Percentiles rank a stretch among this genome's conserved stretches.
These are phyloP conservation scores for Serranus cabrilla DNA, from an alignment of 2,797 vertebrate genomes.

Conservation along the genomic window DNA sequence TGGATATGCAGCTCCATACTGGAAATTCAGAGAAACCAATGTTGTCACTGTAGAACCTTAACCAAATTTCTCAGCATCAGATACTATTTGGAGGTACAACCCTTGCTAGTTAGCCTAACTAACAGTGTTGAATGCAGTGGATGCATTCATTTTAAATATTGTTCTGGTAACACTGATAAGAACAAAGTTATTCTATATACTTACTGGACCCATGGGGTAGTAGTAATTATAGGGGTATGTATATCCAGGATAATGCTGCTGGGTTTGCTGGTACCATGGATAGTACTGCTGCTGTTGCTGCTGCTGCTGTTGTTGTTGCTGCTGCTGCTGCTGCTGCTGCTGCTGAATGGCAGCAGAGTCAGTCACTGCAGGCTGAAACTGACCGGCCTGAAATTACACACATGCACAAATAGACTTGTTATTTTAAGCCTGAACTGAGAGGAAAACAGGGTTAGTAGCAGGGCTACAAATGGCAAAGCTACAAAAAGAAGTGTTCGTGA, in stretches of 20 bases:
- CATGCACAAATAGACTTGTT: slow-evolving; percentile 5
- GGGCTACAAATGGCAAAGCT: background rate
- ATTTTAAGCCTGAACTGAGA: slow-evolving; percentile 4
- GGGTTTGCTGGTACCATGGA: slow-evolving; percentile 90
- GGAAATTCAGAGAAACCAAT: slow-evolving; percentile 20
- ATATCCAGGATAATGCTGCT: slow-evolving; percentile 90
- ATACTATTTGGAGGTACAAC: background rate
- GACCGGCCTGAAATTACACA: slow-evolving; percentile 73
- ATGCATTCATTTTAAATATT: background rate
- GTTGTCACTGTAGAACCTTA: background rate
- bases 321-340: slow-evolving; percentile 75
- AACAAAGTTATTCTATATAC: slow-evolving; percentile 35
- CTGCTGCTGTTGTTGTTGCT: slow-evolving; percentile 78
- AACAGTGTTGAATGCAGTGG: background rate
- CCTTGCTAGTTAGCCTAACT: background rate
- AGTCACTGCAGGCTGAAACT: slow-evolving; percentile 85
- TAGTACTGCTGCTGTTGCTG: slow-evolving; percentile 87
- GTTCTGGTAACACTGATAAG: background rate
- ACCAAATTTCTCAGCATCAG: background rate
- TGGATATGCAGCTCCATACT: slow-evolving; percentile 86
- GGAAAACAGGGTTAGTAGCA: background rate
- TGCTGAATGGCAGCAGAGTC: slow-evolving; percentile 86
- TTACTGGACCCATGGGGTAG: slow-evolving; percentile 84
- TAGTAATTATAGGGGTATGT: slow-evolving; percentile 92
- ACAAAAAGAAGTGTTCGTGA: background rate